Evolutionary conservation across 2,113 vertebrate genomes (phyloP), one percentile per base, ranked within the genome.

Genomic region (Barbus barbus): DNA sequence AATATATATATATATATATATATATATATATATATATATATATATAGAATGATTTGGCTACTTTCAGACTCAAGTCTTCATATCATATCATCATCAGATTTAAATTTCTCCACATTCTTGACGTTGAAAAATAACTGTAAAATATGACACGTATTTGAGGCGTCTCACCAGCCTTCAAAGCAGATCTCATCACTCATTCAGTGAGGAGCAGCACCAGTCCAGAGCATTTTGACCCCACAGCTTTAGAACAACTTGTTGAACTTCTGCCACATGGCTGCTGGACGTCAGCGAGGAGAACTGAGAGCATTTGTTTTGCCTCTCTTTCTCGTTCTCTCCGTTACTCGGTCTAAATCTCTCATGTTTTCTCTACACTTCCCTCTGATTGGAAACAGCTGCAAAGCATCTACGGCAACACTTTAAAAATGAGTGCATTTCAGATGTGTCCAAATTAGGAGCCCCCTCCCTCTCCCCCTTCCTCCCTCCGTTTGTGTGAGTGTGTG

Each of bases 191-290:
- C 87, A 74, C 53, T 84, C 87, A 90, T 94, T 92, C 93, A 88
- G 90, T 90, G 90, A 51, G 90, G 18, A 81, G 51, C 81, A 26
- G 90, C 93, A 89, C 9, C 77, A 22, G 31, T 84, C 77, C 31
- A 80, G 41, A 85, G 80, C 63, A 81, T 72, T 82, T 84, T 79
- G 26, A 83, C 84, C 81, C 69, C 26, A 63, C 89, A 89, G 91
- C 92, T 92, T 93, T 89, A 92, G 91, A 95, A 95, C 94, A 95
- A 93, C 95, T 95, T 96, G 95, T 95, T 95, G 94, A 94, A 93
- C 94, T 96, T 94, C 91, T 83, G 90, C 93, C 90, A 92, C 86
- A 91, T 93, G 93, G 94, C 94, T 92, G 92, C 93, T 93, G 94
- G 93, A 91, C 90, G 94, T 92, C 91, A 93, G 94, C 20, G 78